phyloP scores from a whole-genome alignment of 2,888 invertebrate genomes.

The Altica lythri region DNA sequence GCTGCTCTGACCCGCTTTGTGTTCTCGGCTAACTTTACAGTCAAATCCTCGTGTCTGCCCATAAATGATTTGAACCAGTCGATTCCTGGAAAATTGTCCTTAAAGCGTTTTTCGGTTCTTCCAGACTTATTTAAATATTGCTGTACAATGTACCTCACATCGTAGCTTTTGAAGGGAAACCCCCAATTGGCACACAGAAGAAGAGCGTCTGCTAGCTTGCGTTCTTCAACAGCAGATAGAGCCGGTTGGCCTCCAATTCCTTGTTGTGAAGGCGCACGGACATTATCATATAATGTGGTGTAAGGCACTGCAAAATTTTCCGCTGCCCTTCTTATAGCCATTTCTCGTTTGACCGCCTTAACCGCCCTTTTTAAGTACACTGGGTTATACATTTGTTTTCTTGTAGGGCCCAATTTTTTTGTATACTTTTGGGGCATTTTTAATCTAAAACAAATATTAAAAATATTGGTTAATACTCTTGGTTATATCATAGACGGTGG shows the following conservation, averaged over 20 bases:
- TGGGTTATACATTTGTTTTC: slow-evolving; percentile 20
- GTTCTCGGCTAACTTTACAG: slow-evolving; percentile 26
- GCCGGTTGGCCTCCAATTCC: slow-evolving; percentile 26
- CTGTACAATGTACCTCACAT: slow-evolving; percentile 19
- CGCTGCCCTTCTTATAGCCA: slow-evolving; percentile 16
- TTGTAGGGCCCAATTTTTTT: slow-evolving; percentile 22
- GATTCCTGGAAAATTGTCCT: slow-evolving; percentile 26
- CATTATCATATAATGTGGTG: slow-evolving; percentile 13
- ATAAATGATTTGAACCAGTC: slow-evolving; percentile 30
- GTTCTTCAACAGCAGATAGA: slow-evolving; percentile 24
- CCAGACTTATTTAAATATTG: slow-evolving; percentile 14
- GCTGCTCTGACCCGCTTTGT: slow-evolving; percentile 23
- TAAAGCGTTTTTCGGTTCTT: slow-evolving; percentile 21
- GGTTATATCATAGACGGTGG: slow-evolving; percentile 14
- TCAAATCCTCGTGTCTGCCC: slow-evolving; percentile 27
- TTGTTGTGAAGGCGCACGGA: slow-evolving; percentile 16
- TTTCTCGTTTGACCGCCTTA: slow-evolving; percentile 18
- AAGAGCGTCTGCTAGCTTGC: slow-evolving; percentile 16
- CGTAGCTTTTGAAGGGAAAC: slow-evolving; percentile 14
- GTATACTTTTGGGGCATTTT: no score
- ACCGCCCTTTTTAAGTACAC: slow-evolving; percentile 21
- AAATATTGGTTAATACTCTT: no score
- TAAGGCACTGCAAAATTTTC: slow-evolving; percentile 19
- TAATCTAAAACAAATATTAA: no score
- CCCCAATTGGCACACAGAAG: slow-evolving; percentile 15